Percentiles rank a stretch among this genome's conserved stretches.
These are phyloP conservation scores for Nebria brevicollis DNA, from an alignment of 2,888 invertebrate species.

Conservation along the genomic window DNA sequence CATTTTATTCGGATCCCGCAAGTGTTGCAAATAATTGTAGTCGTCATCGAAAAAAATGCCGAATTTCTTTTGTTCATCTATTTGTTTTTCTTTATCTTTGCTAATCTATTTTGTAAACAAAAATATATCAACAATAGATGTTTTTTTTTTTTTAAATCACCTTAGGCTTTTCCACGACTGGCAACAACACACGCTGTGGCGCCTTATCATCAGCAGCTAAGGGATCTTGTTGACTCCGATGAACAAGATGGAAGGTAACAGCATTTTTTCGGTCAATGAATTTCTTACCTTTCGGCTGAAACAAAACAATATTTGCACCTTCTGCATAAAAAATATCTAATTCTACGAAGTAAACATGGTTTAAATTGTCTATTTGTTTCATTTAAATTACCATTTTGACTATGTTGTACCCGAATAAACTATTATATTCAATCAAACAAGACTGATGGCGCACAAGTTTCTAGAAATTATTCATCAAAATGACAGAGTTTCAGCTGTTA, in stretches of 20 bases:
- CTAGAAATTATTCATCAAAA: not conserved
- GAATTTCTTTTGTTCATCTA: constrained; percentile 82
- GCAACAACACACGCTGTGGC: constrained; percentile 86
- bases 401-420: not conserved
- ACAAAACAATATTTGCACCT: not conserved
- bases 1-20: constrained; percentile 72
- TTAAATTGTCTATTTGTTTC: not conserved
- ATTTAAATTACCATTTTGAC: constrained; percentile 8
- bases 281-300: constrained; percentile 76
- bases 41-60: constrained; percentile 96
- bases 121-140: not conserved
- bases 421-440: not conserved
- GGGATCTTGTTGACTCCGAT: constrained; percentile 94
- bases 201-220: constrained; percentile 88
- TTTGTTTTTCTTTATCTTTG: constrained; percentile 65
- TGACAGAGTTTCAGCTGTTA: not conserved
- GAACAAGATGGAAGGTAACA: constrained; percentile 91
- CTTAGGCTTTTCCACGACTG: constrained; percentile 62
- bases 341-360: not conserved
- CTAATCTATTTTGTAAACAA: constrained; percentile 49
- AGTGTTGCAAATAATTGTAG: constrained; percentile 94
- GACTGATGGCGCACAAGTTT: not conserved
- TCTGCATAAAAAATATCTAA: not conserved
- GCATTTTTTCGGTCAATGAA: constrained; percentile 94
- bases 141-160: constrained; percentile 53